Evolutionary conservation across 2,888 invertebrate species (phyloP), one percentile per base, ranked within the genome.

Genomic region (Cyaniris semiargus): DNA sequence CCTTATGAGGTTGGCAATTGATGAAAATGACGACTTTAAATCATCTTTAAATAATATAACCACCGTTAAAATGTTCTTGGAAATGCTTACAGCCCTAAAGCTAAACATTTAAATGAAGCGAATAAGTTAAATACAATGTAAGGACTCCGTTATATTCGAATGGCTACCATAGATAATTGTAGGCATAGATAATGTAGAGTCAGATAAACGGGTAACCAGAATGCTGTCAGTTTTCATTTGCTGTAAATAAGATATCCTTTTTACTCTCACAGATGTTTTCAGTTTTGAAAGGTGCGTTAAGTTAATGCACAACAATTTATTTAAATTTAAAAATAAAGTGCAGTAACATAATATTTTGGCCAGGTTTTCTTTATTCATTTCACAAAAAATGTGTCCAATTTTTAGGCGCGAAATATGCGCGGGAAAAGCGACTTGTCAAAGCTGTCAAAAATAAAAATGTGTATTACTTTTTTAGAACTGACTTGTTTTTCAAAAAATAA

Each of bases 221-320:
- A 90, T 90, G 85, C 90, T 89, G 92, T 92, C 91, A 88, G 87
- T 91, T 88, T 89, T 91, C 89, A 91, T 92, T 91, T 90, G 7
- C 23, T 23, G 10, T 44, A 10, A 10, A 23, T 13, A 60, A 23
- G 8, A 60, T 2, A 58, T 7, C 58, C 87, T 86, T 84, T 84
- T 79, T 44, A 23, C 38, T 10, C 66, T 23, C 18, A 38, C 66
- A 66, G 18, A 66, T 66, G 66, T 18, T 66, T 66, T 66, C 6
- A 66, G 66, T 66, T 27, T 66, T 66, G 66, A 66, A 27, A 66
- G 27, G 1, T 27, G 13, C 18, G 18, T 66, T 27, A 66, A 18
- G 1, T 66, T 66, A 66, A 66, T 1, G 31, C 66, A 66, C 66
- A 31, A 27, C 1, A 5, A 31, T 5, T 31, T 7, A 66, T 6